Conservation (phyloP, 2,888 invertebrate genomes). For the Philhelius pedissequus region DNA sequence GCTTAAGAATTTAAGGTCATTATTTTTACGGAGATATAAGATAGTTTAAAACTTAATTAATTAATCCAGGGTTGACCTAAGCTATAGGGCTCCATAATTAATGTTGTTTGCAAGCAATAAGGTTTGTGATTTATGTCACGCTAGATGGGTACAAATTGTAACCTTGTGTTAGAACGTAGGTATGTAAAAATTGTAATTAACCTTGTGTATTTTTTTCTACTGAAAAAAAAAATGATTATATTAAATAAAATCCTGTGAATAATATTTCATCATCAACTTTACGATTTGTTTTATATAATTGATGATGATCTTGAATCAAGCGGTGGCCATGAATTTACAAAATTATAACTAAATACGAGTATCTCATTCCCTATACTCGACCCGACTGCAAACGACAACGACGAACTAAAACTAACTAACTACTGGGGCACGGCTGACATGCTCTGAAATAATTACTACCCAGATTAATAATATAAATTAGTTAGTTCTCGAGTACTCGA, state of each 20-base stretch:
- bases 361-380: too few relatives aligned
- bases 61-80: too few relatives aligned
- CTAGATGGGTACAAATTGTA: too few relatives aligned
- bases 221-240: neutral
- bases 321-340: constrained; percentile 2
- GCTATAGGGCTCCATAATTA: too few relatives aligned
- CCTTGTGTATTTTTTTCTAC: neutral
- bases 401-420: neutral
- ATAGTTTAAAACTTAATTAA: too few relatives aligned
- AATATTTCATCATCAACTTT: neutral
- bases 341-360: neutral
- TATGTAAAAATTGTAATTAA: too few relatives aligned
- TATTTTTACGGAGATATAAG: too few relatives aligned
- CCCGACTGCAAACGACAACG: constrained; percentile 10
- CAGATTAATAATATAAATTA: constrained; percentile 50
- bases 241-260: neutral
- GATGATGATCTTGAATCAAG: constrained; percentile 29
- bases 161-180: too few relatives aligned
- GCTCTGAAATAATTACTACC: constrained; percentile 38
- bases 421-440: constrained; percentile 2
- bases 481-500: constrained; percentile 9
- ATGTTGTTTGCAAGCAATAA: too few relatives aligned
- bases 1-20: too few relatives aligned
- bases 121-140: too few relatives aligned
- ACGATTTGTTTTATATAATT: neutral